These are phyloP conservation scores for Diaphora mendica DNA, from an alignment of 2,888 invertebrate species.

Conservation along the genomic window DNA sequence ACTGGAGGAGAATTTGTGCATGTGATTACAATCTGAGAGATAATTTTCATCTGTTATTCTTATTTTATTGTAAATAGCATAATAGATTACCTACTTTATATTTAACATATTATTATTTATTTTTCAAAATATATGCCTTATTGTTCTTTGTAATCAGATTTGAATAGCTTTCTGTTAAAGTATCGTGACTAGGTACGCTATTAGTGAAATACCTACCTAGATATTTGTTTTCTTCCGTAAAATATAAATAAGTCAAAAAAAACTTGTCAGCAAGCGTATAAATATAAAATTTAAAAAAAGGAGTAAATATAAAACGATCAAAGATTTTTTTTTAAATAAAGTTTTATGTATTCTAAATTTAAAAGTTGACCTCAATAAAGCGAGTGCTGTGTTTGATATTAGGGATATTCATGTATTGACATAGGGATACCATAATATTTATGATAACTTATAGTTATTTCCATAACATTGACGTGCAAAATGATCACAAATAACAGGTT, in stretches of 20 bases:
- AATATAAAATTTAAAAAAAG: no score
- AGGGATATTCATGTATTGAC: not conserved
- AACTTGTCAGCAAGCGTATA: no score
- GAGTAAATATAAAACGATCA: no score
- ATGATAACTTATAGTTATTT: not conserved
- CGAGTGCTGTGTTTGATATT: not conserved
- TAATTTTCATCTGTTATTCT: not conserved
- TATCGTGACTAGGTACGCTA: not conserved
- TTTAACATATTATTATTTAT: not conserved
- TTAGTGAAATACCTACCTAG: not conserved
- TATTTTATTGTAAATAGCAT: not conserved
- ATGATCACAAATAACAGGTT: constrained; percentile 41
- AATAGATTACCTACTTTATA: not conserved
- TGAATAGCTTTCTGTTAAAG: not conserved
- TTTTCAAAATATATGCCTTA: not conserved
- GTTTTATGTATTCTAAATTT: no score
- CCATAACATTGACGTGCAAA: constrained; percentile 28
- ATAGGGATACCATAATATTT: constrained; percentile 1
- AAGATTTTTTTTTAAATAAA: no score
- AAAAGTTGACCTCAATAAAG: no score
- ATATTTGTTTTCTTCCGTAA: not conserved
- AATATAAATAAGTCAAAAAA: no score
- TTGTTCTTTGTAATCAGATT: not conserved
- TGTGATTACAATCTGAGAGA: not conserved
- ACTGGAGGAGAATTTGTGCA: not conserved